Evolutionary conservation across 2,797 vertebrate genomes (phyloP).

Genomic region (Vultur gryphus): DNA sequence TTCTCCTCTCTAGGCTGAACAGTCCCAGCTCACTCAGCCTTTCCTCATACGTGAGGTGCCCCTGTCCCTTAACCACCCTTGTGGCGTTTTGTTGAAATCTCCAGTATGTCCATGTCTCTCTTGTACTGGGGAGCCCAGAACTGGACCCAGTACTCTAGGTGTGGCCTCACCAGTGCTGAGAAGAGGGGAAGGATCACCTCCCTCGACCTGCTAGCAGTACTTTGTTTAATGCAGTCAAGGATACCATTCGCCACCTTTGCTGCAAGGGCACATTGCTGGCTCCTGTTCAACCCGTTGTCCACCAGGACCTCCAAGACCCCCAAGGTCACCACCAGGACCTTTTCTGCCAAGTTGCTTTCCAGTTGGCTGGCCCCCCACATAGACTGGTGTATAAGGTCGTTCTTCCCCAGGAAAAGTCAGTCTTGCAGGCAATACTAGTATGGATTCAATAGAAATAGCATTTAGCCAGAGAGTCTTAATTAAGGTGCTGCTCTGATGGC

Average conservation of each 20-base stretch:
- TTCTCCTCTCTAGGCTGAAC: background rate
- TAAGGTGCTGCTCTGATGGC: background rate
- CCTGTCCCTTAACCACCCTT: background rate
- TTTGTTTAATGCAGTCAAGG: background rate
- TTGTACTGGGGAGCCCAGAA: background rate
- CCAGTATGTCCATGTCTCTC: background rate
- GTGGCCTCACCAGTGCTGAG: background rate
- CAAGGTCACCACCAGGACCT: background rate
- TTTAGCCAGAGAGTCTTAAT: background rate
- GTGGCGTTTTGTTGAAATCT: background rate
- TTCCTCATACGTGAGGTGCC: background rate
- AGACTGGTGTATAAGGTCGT: background rate
- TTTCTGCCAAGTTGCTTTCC: background rate
- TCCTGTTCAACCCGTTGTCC: background rate
- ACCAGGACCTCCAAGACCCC: background rate
- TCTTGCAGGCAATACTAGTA: background rate
- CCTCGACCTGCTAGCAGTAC: background rate
- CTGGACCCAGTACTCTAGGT: background rate
- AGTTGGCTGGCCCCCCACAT: background rate
- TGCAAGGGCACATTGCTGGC: background rate
- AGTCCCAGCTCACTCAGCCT: background rate
- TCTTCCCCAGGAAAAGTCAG: background rate
- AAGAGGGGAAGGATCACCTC: background rate
- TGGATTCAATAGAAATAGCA: background rate
- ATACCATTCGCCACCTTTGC: background rate